Base-by-base conservation (phyloP, 2,888 invertebrate species). In the Drosophila phalerata region DNA sequence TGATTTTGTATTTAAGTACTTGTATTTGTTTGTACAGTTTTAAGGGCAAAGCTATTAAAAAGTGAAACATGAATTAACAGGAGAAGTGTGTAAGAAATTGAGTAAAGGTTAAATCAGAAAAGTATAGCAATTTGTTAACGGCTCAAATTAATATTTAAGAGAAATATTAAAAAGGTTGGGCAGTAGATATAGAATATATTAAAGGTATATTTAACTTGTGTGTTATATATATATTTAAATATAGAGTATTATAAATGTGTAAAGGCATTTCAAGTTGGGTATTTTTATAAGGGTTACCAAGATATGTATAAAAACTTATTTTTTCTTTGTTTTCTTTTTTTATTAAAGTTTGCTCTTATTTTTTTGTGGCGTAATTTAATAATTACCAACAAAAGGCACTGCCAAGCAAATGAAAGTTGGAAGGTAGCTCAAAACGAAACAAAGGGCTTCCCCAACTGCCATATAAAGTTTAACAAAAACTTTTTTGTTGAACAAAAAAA, bases 21-120 rank as follows among this genome's bases (percentile, higher is more conserved):
- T 17, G 53, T 69, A 66, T 64, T 66, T 66, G 47, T 78, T 45
- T 79, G 81, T 80, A 78, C 72, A 78, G 63, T 63, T 52, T 58
- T 34, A 43, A 48, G 48, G 57, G 19, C 13, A 64, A 83, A 63
- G 57, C 69, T 79, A 67, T 69, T 63, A 70, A 75, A 49, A 56
- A 55, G 61, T 85, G 61, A 64, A 77, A 71, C 57, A 68, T 65
- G 57, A 71, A 69, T 65, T 62, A 72, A 72, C 68, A 75, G 55
- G 65, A 86, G 69, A 83, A 55, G 42, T 55, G 65, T 70, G 62
- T 48, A 30, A 55, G 52, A 65, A 61, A 42, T 62, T 66, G 60
- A 60, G 15, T 37, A 58, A 63, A 66, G 34, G 8, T 56, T 15
- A 25, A 43, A 71, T 40, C 17, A 63, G 47, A 53, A 43, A 42